Base-by-base conservation (phyloP, 2,797 vertebrate species). In the Holocentrus rufus region DNA sequence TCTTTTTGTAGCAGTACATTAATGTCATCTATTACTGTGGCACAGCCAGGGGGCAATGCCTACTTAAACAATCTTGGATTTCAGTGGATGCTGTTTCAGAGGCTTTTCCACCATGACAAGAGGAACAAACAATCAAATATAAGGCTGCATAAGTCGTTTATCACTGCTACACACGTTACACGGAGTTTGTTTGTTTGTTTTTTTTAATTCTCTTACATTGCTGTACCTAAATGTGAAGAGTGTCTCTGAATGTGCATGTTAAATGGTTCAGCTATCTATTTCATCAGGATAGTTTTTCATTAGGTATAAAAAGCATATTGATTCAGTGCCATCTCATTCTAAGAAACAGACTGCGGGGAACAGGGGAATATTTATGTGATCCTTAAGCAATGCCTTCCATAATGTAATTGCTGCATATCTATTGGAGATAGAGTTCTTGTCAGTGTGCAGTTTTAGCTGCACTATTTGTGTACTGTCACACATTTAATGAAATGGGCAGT, bases 361-460 rank as follows among this genome's bases (percentile, higher is more conserved):
- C 91, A 89, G 89, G n/a, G 79, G 81, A 92, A 93, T 93, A 95
- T 95, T 93, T 93, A 94, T 94, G 92, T 87, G 79, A 80, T 91
- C 77, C 79, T 69, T 10, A 76, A 90, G 84, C 85, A 91, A 80
- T 89, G 85, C 89, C 89, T 79, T 84, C 92, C 0, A 7, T 95
- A 93, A 95, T 94, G 89, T 87, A 93, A 95, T 95, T 95, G 87
- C 87, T 88, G 79, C 82, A 91, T 90, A 88, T 93, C 90, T 94
- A 93, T 92, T 90, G 76, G 52, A 59, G 64, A 76, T 65, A 34
- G 13, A 65, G 13, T 36, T 72, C 64, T 22, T 15, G 39, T 66
- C 54, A 50, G 13, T 23, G 15, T 58, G 42, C n/a, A 59, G 47
- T 56, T 55, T 49, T 56, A 36, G 13, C 44, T 55, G 23, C 27